phyloP scores from a whole-genome alignment of 2,888 invertebrate species.

The Drosophila pseudotalamancana region DNA sequence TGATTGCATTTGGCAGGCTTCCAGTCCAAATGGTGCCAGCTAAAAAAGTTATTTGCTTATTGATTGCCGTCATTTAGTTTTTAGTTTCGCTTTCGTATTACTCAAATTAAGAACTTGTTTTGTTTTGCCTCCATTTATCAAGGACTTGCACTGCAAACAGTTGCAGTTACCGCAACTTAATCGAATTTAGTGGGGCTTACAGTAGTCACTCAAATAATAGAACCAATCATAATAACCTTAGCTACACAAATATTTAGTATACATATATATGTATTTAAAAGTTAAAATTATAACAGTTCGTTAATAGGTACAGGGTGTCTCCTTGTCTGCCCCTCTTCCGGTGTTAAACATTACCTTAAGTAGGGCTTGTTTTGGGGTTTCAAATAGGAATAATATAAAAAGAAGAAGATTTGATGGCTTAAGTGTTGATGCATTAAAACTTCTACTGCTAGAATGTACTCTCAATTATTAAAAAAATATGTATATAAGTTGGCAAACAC shows the following conservation, averaged over 20 bases:
- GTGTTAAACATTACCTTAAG: no score
- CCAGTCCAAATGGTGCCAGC: constrained; percentile 56
- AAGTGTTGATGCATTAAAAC: no score
- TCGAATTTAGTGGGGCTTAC: constrained; percentile 19
- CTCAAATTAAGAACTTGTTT: constrained; percentile 45
- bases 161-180: constrained; percentile 32
- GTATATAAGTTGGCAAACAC: background rate
- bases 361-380: no score
- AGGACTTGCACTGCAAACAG: constrained; percentile 32
- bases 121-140: constrained; percentile 25
- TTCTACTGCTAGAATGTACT: no score
- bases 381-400: no score
- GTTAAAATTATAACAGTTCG: no score
- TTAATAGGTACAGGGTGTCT: no score
- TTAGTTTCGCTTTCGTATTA: constrained; percentile 48
- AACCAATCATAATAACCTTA: background rate
- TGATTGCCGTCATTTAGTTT: constrained; percentile 69
- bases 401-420: no score
- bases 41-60: constrained; percentile 70
- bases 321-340: no score
- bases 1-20: constrained; percentile 44
- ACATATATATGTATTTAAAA: no score
- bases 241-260: background rate
- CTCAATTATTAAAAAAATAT: no score
- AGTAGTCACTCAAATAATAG: background rate